phyloP scores from a whole-genome alignment of 2,113 vertebrate species.

The Ophiodon elongatus region DNA sequence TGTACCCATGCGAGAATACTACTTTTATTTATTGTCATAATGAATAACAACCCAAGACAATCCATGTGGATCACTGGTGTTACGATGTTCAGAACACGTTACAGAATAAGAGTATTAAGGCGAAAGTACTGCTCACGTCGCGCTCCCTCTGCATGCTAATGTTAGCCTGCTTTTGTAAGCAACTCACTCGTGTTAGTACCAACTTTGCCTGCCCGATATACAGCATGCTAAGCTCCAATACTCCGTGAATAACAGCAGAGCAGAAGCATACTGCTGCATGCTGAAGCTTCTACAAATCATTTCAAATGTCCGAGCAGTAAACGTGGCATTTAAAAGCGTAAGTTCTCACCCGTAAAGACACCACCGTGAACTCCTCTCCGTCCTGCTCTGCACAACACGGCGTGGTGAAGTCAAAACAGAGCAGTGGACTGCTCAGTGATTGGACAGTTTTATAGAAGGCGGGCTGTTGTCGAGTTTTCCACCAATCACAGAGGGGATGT shows the following conservation, averaged over 20 bases:
- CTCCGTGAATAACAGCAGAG: background rate
- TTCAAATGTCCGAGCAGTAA: background rate
- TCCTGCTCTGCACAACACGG: background rate
- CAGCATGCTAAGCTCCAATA: background rate
- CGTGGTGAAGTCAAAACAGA: background rate
- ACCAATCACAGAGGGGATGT: slow-evolving; percentile 41
- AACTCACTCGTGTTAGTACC: slow-evolving; percentile 21
- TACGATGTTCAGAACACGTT: background rate
- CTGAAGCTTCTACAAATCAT: background rate
- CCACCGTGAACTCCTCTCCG: rapidly evolving
- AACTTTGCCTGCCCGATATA: background rate
- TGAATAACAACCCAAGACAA: background rate
- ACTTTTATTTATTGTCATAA: background rate
- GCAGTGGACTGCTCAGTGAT: background rate
- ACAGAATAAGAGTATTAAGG: background rate
- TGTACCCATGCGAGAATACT: background rate
- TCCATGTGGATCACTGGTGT: background rate
- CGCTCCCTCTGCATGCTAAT: slow-evolving; percentile 22
- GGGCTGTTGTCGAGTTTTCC: background rate
- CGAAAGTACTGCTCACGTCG: slow-evolving; percentile 24
- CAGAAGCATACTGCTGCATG: background rate
- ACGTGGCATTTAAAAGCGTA: background rate
- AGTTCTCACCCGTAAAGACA: slow-evolving; percentile 20
- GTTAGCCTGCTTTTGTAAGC: slow-evolving; percentile 34
- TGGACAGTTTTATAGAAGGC: slow-evolving; percentile 49